Evolutionary conservation across 2,888 invertebrate species (phyloP).

Genomic region (Carpatolechia fugitivella): DNA sequence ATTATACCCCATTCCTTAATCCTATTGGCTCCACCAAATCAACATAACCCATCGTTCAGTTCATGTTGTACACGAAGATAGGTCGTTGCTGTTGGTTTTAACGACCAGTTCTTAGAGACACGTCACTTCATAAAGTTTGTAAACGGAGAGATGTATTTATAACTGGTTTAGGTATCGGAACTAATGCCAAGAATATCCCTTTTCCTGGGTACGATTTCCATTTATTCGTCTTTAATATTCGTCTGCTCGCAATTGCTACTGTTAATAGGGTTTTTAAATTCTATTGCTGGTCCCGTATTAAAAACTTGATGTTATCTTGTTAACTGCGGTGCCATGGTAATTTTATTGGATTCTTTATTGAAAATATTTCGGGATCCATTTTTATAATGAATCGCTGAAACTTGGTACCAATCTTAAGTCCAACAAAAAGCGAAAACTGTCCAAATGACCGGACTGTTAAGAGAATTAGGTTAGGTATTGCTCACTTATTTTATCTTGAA

Average conservation of each 20-base stretch:
- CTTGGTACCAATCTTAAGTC: too few species aligned
- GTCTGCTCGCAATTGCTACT: slow-evolving; percentile 36
- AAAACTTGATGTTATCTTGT: slow-evolving; percentile 22
- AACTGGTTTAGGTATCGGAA: slow-evolving; percentile 31
- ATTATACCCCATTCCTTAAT: slow-evolving; percentile 73
- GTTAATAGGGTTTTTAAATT: slow-evolving; percentile 34
- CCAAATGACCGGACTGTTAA: too few species aligned
- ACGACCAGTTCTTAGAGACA: slow-evolving; percentile 29
- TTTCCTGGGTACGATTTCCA: slow-evolving; percentile 37
- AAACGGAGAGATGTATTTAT: slow-evolving; percentile 22
- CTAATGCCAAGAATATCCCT: slow-evolving; percentile 45
- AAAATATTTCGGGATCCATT: slow-evolving; percentile 18
- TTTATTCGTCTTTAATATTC: slow-evolving; percentile 42
- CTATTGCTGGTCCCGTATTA: slow-evolving; percentile 17
- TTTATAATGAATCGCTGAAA: not conserved
- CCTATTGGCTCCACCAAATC: slow-evolving; percentile 40
- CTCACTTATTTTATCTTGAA: too few species aligned
- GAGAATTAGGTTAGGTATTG: too few species aligned
- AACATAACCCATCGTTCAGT: slow-evolving; percentile 27
- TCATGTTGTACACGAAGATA: not conserved
- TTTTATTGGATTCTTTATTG: slow-evolving; percentile 21
- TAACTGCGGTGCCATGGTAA: slow-evolving; percentile 21
- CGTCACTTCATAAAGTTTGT: slow-evolving; percentile 17
- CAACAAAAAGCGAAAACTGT: too few species aligned
- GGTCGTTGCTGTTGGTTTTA: slow-evolving; percentile 31